Conservation (phyloP, 2,888 invertebrate species). For the Griposia aprilina region DNA sequence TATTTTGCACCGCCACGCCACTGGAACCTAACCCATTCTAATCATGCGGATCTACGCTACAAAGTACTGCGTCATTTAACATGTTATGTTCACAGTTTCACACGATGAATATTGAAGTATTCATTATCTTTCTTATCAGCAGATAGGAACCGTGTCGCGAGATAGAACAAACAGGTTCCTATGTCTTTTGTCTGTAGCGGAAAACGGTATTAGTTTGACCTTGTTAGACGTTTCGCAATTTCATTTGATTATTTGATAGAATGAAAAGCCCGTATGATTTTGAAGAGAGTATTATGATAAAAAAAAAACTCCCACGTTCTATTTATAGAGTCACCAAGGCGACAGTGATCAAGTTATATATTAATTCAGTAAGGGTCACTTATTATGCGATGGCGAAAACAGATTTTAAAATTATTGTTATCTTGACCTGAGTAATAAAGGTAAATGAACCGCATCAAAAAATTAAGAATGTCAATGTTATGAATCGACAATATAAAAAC, state of each 20-base stretch:
- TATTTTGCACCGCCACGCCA: background rate
- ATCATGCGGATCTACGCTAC: constrained; percentile 9
- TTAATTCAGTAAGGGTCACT: background rate
- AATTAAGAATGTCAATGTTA: background rate
- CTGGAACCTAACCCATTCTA: background rate
- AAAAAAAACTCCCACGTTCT: background rate
- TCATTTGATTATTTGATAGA: constrained; percentile 2
- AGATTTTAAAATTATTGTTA: background rate
- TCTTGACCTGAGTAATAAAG: background rate
- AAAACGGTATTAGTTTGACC: constrained; percentile 2
- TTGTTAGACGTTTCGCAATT: background rate
- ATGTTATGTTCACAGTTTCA: constrained; percentile 18
- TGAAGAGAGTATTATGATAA: background rate
- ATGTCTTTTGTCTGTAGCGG: constrained; percentile 1
- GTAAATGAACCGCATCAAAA: background rate
- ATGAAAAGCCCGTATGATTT: background rate
- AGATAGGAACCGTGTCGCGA: constrained; percentile 17
- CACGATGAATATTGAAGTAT: constrained; percentile 17
- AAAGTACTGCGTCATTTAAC: constrained; percentile 15
- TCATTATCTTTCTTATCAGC: constrained; percentile 25
- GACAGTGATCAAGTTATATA: background rate
- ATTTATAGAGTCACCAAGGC: background rate
- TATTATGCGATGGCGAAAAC: background rate
- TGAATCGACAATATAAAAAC: background rate
- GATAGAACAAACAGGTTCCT: constrained; percentile 11